Evolutionary conservation across 1,140 invertebrate genomes (phyloP).

Genomic region (Danaus plexippus): DNA sequence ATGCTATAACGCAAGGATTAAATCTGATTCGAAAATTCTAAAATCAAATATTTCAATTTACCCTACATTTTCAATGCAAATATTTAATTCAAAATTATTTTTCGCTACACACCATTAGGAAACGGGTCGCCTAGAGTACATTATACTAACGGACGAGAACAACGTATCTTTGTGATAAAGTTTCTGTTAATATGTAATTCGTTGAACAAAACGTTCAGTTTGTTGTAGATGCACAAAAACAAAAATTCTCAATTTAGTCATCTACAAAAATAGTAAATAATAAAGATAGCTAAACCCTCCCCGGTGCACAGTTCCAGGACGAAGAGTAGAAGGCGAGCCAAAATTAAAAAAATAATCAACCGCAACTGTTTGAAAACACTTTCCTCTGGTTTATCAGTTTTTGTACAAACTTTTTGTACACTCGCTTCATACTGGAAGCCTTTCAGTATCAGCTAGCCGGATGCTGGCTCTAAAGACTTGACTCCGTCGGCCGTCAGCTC

Average conservation of each 20-base stretch:
- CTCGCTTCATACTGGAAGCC: constrained; percentile 30
- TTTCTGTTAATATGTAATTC: constrained; percentile 8
- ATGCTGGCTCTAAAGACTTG: constrained; percentile 50
- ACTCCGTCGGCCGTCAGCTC: constrained; percentile 49
- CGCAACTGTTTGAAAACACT: constrained; percentile 15
- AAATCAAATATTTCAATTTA: constrained; percentile 19
- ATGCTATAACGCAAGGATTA: constrained; percentile 31
- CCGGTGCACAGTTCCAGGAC: constrained; percentile 50
- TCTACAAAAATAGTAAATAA: constrained; percentile 52
- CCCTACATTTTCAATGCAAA: constrained; percentile 20
- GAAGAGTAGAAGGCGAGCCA: constrained; percentile 46
- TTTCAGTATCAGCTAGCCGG: constrained; percentile 50
- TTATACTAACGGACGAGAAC: constrained; percentile 19
- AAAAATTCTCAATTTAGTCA: constrained; percentile 40
- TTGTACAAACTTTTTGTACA: constrained; percentile 14
- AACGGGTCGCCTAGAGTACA: constrained; percentile 10
- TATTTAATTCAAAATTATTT: constrained; percentile 4
- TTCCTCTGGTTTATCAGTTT: constrained; percentile 15
- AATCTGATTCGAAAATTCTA: constrained; percentile 26
- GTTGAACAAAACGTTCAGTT: constrained; percentile 6
- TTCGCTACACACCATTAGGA: constrained; percentile 12
- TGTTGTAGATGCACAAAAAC: not conserved
- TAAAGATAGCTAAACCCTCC: constrained; percentile 48
- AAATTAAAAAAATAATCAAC: constrained; percentile 28
- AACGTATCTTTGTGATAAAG: constrained; percentile 17